Evolutionary conservation across 2,113 vertebrate species (phyloP).

Genomic region (Nibea coibor): DNA sequence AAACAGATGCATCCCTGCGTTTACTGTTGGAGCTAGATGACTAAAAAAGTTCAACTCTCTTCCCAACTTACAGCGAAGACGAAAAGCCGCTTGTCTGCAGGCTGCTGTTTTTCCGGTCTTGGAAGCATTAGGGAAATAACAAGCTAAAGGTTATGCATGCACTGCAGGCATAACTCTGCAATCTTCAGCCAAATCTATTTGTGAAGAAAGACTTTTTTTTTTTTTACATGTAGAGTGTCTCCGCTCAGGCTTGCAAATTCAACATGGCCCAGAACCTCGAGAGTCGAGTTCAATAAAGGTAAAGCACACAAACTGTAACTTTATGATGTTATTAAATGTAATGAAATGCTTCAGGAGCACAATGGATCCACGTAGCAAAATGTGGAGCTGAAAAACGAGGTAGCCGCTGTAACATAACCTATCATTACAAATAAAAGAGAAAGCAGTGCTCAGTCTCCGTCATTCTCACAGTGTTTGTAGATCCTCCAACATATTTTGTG

Average conservation of each 20-base stretch:
- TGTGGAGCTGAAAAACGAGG: background rate
- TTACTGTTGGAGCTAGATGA: constrained; percentile 54
- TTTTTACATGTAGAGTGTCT: constrained; percentile 23
- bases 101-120: constrained; percentile 37
- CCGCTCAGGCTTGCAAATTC: constrained; percentile 24
- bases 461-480: background rate
- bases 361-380: background rate
- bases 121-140: constrained; percentile 57
- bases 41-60: constrained; percentile 43
- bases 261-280: constrained; percentile 45
- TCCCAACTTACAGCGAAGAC: constrained; percentile 31
- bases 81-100: constrained; percentile 24
- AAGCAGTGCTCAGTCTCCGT: background rate
- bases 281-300: constrained; percentile 67
- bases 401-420: background rate
- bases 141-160: constrained; percentile 63
- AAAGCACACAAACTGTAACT: constrained; percentile 25
- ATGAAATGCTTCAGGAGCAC: constrained; percentile 1
- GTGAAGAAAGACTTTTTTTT: constrained; percentile 12
- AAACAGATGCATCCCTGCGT: constrained; percentile 15
- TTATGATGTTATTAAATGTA: constrained; percentile 7
- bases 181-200: constrained; percentile 42
- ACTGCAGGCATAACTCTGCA: constrained; percentile 37
- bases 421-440: constrained; percentile 5
- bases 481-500: constrained; percentile 5